Percentiles rank a stretch among this genome's conserved stretches.
Evolutionary conservation across 35 echinoderm and acorn worm species (phyloP).

Genomic region (Apostichopus parvimensis): DNA sequence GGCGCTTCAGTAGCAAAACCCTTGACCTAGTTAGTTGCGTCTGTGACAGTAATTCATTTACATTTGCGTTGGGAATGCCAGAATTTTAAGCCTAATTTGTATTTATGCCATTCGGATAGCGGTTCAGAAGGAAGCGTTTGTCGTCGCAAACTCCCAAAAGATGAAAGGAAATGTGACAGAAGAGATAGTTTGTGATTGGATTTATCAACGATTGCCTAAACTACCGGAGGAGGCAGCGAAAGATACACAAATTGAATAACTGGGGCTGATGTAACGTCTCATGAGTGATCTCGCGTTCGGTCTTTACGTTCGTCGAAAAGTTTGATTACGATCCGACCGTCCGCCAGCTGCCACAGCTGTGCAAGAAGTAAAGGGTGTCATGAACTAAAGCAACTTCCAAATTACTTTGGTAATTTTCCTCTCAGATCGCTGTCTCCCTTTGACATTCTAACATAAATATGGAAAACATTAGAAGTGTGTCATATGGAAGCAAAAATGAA

Average conservation of each 20-base stretch:
- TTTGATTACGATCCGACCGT: neutral
- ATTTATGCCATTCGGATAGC: slow-evolving; percentile 33
- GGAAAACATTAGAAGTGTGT: neutral
- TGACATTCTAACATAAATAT: neutral
- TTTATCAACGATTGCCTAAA: slow-evolving; percentile 25
- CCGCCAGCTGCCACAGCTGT: slow-evolving; percentile 24
- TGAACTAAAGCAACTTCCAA: slow-evolving; percentile 10
- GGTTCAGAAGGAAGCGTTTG: neutral
- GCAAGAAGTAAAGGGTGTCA: neutral
- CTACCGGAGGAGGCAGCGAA: neutral
- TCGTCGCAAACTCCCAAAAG: slow-evolving; percentile 6
- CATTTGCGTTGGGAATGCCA: slow-evolving; percentile 5
- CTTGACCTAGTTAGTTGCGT: slow-evolving; percentile 20
- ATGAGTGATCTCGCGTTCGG: slow-evolving; percentile 2
- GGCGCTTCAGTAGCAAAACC: neutral
- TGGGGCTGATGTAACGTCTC: neutral
- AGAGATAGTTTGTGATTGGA: neutral
- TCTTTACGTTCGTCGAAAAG: neutral
- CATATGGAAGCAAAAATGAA: slow-evolving; percentile 2
- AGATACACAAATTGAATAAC: slow-evolving; percentile 35
- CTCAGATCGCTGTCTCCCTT: slow-evolving; percentile 22
- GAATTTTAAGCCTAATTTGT: slow-evolving; percentile 19
- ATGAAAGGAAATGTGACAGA: neutral
- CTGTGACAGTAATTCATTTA: slow-evolving; percentile 20
- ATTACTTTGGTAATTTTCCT: slow-evolving; percentile 25